Percentiles rank a stretch among this genome's conserved stretches.
Conservation (phyloP, 2,113 vertebrate species). For the Vireo altiloquus region DNA sequence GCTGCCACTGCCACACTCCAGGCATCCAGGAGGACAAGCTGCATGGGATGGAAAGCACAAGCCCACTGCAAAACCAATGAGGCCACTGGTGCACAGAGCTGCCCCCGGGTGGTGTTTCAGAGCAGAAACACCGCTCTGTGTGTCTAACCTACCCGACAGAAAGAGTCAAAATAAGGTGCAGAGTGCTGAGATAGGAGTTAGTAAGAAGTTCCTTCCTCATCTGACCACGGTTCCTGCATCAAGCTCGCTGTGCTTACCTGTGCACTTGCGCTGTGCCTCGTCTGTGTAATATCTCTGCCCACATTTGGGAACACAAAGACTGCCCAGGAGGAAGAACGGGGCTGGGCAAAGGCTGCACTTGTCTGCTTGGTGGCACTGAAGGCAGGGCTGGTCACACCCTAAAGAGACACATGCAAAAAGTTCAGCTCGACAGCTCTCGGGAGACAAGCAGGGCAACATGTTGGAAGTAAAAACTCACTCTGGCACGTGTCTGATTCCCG, state of each 20-base stretch:
- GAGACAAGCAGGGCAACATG: accelerated
- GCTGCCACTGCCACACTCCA: conserved; percentile 73
- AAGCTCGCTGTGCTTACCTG: conserved; percentile 62
- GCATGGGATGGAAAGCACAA: not conserved
- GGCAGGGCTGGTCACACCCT: conserved; percentile 86
- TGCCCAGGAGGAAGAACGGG: conserved; percentile 70
- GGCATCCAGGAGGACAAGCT: conserved; percentile 86
- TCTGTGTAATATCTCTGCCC: conserved; percentile 73
- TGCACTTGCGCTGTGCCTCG: conserved; percentile 58
- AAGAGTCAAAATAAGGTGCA: not conserved
- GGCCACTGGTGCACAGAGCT: not conserved
- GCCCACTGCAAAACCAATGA: not conserved
- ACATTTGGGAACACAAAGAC: conserved; percentile 80
- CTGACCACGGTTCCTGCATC: not conserved
- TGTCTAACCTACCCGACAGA: not conserved
- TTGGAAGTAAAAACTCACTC: conserved; percentile 72
- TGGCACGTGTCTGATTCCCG: conserved; percentile 78
- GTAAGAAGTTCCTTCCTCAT: not conserved
- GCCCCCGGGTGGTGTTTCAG: not conserved
- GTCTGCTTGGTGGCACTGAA: conserved; percentile 71
- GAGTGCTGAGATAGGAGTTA: not conserved
- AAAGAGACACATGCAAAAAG: not conserved
- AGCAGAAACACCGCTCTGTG: not conserved
- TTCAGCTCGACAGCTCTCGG: not conserved
- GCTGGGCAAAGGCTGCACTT: conserved; percentile 78